Base-by-base conservation (phyloP, 2,797 vertebrate genomes). In the Apodemus agrarius region DNA sequence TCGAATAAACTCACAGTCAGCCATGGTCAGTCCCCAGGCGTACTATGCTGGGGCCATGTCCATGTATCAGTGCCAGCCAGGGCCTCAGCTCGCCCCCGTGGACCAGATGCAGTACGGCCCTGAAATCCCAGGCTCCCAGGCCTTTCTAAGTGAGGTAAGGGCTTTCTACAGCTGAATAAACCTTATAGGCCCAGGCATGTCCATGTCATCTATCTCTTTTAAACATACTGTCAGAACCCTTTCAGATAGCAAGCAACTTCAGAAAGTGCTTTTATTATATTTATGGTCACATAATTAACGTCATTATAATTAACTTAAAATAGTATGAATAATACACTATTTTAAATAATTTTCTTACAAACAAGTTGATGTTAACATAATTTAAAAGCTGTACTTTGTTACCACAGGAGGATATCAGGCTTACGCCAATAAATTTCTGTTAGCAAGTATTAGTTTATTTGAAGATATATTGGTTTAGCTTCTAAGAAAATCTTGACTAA, bases 1-100 rank as follows among this genome's bases (percentile, higher is more conserved):
- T 93, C 98, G 96, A 61, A 79, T 98, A 52, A 98, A 97, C 93
- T 96, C 98, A 4, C 98, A 98, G 91, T 76, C 98, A 0, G 80
- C 98, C 80, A 52, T 96, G 81, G 95, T 97, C 13, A 89, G 97
- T 87, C 97, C 98, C 69, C 98, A 98, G 94, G 79, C 98, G 0
- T 98, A 98, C 90, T 99, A 98, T 21, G 97, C 98, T 0, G 98
- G 98, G 0, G 98, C 98, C 22, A 97, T 99, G 78, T 99, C 99
- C 2, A 97, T 99, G 98, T 99, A 98, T 96, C 98, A 98, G 0
- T 99, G 98, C 97, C 91, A 98, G 0, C 97, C 98, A 6, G 98
- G 98, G 52, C 87, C 96, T 31, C 98, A 98, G 74, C 98, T 98
- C 78, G 80, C 96, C 95, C 93, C 83, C 0, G 0, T 96, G 79